Evolutionary conservation across 2,113 vertebrate species (phyloP).

Genomic region (Clinocottus analis): DNA sequence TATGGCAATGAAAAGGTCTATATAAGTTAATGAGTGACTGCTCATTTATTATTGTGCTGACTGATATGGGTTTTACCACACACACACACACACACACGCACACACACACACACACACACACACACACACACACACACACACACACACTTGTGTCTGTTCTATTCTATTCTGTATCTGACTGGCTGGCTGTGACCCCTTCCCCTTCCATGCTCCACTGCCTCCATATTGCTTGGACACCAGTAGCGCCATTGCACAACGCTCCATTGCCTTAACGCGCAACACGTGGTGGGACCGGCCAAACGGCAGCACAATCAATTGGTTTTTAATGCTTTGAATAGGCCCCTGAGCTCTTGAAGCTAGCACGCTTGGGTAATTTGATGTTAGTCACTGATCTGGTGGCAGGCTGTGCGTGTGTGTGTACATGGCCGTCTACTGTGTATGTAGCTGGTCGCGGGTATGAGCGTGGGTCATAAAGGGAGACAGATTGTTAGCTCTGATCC

Average conservation of each 20-base stretch:
- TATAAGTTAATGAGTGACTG: not conserved
- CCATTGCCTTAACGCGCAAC: slow-evolving; percentile 66
- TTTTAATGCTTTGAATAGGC: slow-evolving; percentile 73
- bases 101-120: too few relatives aligned
- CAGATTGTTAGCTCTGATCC: slow-evolving; percentile 71
- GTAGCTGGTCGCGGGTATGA: slow-evolving; percentile 50
- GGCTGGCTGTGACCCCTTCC: slow-evolving; percentile 42
- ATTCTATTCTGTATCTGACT: not conserved
- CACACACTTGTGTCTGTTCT: not conserved
- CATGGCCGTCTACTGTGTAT: slow-evolving; percentile 51
- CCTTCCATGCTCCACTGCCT: slow-evolving; percentile 51
- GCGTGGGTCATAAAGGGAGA: slow-evolving; percentile 63
- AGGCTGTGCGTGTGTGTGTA: slow-evolving; percentile 41
- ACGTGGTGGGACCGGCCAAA: slow-evolving; percentile 56
- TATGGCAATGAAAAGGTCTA: not conserved
- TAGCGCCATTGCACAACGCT: slow-evolving; percentile 46
- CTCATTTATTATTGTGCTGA: not conserved
- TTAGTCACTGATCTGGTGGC: slow-evolving; percentile 69
- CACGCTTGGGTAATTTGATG: slow-evolving; percentile 73
- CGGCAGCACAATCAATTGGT: slow-evolving; percentile 76
- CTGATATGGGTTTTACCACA: not conserved
- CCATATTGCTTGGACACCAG: slow-evolving; percentile 70
- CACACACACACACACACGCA: not conserved
- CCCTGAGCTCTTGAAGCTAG: slow-evolving; percentile 61
- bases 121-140: too few relatives aligned